Percentiles rank a stretch among this genome's conserved stretches.
Evolutionary conservation across 2,797 vertebrate species (phyloP).

Genomic region (Hipposideros larvatus): DNA sequence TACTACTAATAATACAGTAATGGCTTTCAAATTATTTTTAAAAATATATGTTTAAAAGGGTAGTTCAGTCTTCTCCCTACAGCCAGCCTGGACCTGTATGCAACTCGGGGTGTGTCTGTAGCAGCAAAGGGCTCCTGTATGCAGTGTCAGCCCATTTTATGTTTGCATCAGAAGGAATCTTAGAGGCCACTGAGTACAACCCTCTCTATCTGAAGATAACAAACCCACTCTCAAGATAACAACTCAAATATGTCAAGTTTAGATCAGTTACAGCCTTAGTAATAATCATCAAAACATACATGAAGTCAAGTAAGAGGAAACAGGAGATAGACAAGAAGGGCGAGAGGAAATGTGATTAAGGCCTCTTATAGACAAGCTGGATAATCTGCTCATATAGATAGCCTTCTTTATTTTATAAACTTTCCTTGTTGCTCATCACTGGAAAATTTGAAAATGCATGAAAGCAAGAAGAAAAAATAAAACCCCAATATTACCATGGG

Average conservation of each 20-base stretch:
- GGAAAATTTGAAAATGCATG: constrained; percentile 50
- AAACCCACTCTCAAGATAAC: background rate
- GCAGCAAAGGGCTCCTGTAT: background rate
- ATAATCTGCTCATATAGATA: constrained; percentile 42
- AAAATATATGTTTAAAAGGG: background rate
- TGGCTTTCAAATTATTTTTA: background rate
- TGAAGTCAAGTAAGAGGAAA: constrained; percentile 53
- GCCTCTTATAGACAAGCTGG: background rate
- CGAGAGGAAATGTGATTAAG: background rate
- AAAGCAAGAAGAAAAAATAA: constrained; percentile 55
- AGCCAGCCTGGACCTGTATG: background rate
- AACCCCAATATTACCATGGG: background rate
- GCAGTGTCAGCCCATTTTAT: background rate
- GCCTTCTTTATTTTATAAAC: constrained; percentile 18
- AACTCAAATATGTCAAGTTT: background rate
- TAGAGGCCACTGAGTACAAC: background rate
- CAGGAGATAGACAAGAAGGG: background rate
- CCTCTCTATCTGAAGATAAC: constrained; percentile 10
- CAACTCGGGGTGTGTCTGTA: background rate
- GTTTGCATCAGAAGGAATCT: background rate
- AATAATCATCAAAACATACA: background rate
- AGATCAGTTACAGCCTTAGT: background rate
- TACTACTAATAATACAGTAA: constrained; percentile 1
- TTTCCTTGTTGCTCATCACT: background rate
- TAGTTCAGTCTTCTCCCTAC: background rate